These are phyloP conservation scores for Diploptera punctata DNA, from an alignment of 2,888 invertebrate species.

Conservation along the genomic window DNA sequence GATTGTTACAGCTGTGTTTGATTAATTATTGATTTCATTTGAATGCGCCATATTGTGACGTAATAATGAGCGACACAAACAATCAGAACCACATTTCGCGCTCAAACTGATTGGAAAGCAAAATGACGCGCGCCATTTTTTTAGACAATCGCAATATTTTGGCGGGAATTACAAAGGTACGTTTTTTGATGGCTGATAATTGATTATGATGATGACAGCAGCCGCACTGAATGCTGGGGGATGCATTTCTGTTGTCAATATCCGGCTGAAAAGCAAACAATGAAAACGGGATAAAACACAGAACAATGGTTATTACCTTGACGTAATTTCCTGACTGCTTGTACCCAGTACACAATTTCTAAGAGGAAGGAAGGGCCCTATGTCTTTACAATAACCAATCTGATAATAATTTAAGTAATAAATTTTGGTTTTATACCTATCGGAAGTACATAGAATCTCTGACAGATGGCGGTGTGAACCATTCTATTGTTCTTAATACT, in stretches of 20 bases:
- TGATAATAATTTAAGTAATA: background rate
- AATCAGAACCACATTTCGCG: too few species aligned
- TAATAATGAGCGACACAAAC: too few species aligned
- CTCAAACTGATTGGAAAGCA: too few species aligned
- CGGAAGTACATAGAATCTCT: background rate
- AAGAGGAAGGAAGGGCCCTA: background rate
- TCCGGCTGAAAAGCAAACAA: constrained; percentile 20
- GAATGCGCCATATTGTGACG: too few species aligned
- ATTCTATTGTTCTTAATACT: too few species aligned
- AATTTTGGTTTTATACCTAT: constrained; percentile 3
- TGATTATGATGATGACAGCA: constrained; percentile 17
- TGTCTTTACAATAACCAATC: background rate
- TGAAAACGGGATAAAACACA: constrained; percentile 15
- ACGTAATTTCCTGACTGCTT: background rate
- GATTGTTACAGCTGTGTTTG: too few species aligned
- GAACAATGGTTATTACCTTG: background rate
- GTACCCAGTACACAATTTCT: background rate
- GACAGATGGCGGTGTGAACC: background rate
- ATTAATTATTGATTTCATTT: too few species aligned
- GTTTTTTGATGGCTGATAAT: background rate
- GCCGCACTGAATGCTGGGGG: too few species aligned
- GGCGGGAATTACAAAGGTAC: background rate
- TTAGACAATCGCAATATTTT: too few species aligned
- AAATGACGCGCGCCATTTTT: too few species aligned
- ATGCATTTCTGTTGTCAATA: constrained; percentile 12